These are phyloP conservation scores for Drosophila cognata DNA, from an alignment of 2,888 invertebrate species.

Conservation along the genomic window DNA sequence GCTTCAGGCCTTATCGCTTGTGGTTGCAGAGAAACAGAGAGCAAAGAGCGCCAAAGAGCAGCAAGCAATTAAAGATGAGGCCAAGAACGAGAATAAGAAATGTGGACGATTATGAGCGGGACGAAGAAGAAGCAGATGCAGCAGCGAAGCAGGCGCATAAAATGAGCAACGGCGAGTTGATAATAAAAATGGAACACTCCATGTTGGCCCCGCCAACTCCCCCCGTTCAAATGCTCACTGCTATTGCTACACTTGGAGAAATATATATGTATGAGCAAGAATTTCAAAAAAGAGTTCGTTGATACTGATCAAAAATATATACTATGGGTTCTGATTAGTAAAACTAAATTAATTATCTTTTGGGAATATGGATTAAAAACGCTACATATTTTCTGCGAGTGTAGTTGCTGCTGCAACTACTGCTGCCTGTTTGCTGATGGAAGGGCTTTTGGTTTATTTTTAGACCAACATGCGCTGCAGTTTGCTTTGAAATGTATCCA, in stretches of 20 bases:
- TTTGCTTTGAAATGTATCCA: constrained; percentile 75
- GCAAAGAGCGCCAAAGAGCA: constrained; percentile 24
- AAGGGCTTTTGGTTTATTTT: constrained; percentile 74
- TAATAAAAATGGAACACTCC: constrained; percentile 64
- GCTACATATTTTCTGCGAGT: neutral
- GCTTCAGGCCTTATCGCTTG: constrained; percentile 31
- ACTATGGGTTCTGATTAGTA: neutral
- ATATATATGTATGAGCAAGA: too few relatives aligned
- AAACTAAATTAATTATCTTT: neutral
- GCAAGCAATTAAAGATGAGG: constrained; percentile 51
- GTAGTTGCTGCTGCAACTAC: constrained; percentile 28
- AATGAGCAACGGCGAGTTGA: constrained; percentile 56
- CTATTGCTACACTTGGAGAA: neutral
- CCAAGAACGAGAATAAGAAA: constrained; percentile 23
- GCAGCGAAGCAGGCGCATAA: constrained; percentile 28
- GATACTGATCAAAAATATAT: neutral
- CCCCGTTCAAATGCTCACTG: neutral
- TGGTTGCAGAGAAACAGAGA: constrained; percentile 19
- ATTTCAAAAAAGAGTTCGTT: neutral
- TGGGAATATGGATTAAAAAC: neutral
- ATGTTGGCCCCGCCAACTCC: neutral
- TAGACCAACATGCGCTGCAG: constrained; percentile 58
- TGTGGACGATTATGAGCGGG: constrained; percentile 37
- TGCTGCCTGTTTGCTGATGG: constrained; percentile 56
- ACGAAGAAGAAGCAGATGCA: constrained; percentile 19